Percentiles rank a stretch among this genome's conserved stretches.
These are phyloP conservation scores for Cladopsammia gracilis DNA, from an alignment of 64 coral and sea anemone species.

Conservation along the genomic window DNA sequence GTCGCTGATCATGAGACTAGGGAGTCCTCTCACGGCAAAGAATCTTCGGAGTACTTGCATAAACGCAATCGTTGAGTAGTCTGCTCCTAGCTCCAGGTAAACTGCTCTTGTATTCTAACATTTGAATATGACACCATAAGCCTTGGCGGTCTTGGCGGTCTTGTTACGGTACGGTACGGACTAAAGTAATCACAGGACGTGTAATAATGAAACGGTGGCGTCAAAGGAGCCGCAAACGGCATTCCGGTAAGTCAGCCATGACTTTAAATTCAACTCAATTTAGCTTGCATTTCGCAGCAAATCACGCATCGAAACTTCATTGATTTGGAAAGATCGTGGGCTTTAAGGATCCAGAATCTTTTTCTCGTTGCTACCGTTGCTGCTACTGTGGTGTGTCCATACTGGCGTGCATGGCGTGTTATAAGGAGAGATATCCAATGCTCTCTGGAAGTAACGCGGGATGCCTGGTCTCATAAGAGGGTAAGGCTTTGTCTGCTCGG, in stretches of 20 bases:
- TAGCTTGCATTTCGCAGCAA: background rate
- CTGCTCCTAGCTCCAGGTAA: slow-evolving; percentile 6
- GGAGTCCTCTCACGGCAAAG: slow-evolving; percentile 30
- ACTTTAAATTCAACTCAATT: slow-evolving; percentile 16
- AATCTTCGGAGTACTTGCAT: slow-evolving; percentile 16
- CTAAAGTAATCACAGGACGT: slow-evolving; percentile 57
- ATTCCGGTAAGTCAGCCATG: slow-evolving; percentile 17
- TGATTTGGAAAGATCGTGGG: slow-evolving; percentile 1
- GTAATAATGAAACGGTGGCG: slow-evolving; percentile 13
- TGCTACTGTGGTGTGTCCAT: background rate
- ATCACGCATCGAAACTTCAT: slow-evolving; percentile 32
- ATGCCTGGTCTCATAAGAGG: slow-evolving; percentile 52
- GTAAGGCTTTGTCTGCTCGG: slow-evolving; percentile 4
- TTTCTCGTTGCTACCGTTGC: background rate
- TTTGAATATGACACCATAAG: slow-evolving; percentile 39
- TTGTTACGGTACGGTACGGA: slow-evolving; percentile 11
- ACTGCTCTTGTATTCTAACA: slow-evolving; percentile 44
- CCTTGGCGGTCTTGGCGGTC: slow-evolving; percentile 19
- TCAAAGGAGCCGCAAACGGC: background rate
- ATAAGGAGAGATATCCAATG: slow-evolving; percentile 34
- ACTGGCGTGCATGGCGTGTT: background rate
- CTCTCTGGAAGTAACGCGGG: background rate
- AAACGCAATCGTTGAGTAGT: slow-evolving; percentile 18
- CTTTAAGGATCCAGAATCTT: slow-evolving; percentile 35
- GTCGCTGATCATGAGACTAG: background rate